These are phyloP conservation scores for Listronotus bonariensis DNA, from an alignment of 1,140 invertebrate species.

Conservation along the genomic window DNA sequence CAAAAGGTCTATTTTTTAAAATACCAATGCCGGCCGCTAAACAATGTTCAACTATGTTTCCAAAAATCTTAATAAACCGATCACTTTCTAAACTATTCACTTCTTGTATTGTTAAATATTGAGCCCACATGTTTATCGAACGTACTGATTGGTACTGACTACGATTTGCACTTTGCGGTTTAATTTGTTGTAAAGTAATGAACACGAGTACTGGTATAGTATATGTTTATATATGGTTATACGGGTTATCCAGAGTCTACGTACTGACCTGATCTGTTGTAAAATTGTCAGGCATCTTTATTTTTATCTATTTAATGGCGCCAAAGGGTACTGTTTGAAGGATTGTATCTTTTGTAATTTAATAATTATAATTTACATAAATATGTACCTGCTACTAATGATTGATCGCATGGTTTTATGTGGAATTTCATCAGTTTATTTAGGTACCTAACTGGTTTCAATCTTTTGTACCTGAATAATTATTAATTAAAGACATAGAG, in stretches of 20 bases:
- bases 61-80: slow-evolving; percentile 65
- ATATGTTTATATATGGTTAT: slow-evolving; percentile 12
- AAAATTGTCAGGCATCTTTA: neutral
- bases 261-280: neutral
- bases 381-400: too few relatives aligned
- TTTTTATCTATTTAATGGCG: slow-evolving; percentile 16
- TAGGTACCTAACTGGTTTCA: too few relatives aligned
- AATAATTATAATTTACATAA: too few relatives aligned
- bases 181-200: neutral
- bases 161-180: neutral
- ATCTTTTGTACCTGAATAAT: too few relatives aligned
- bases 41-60: slow-evolving; percentile 69
- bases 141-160: too few relatives aligned
- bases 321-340: neutral
- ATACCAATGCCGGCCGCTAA: slow-evolving; percentile 60
- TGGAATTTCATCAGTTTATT: too few relatives aligned
- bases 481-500: too few relatives aligned
- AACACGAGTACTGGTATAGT: too few relatives aligned
- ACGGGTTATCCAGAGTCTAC: neutral
- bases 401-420: too few relatives aligned
- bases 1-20: slow-evolving; percentile 60
- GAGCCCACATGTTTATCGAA: slow-evolving; percentile 21
- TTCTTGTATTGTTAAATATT: slow-evolving; percentile 49
- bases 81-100: slow-evolving; percentile 62
- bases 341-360: too few relatives aligned